These are phyloP conservation scores for Tyria jacobaeae DNA, from an alignment of 2,888 invertebrate species.

Conservation along the genomic window DNA sequence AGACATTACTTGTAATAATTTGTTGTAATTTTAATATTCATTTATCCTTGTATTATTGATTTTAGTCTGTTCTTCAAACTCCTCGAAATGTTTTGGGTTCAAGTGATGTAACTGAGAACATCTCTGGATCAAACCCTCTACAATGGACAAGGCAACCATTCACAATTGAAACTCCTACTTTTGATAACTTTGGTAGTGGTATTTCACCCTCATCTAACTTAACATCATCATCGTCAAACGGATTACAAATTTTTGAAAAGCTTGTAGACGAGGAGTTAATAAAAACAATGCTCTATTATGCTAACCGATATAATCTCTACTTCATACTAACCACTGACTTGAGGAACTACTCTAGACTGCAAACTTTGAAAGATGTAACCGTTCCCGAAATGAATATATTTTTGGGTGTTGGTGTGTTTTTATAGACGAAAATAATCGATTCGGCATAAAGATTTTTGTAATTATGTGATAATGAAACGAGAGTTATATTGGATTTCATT, in stretches of 20 bases:
- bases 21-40: too few species aligned
- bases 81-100: neutral
- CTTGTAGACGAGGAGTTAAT: too few species aligned
- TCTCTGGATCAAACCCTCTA: slow-evolving; percentile 1
- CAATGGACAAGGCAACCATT: slow-evolving; percentile 17
- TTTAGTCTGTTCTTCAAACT: neutral
- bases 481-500: neutral
- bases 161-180: slow-evolving; percentile 12
- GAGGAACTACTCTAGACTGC: too few species aligned
- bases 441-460: neutral
- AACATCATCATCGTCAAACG: slow-evolving; percentile 18
- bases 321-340: too few species aligned
- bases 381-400: too few species aligned
- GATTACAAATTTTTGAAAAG: too few species aligned
- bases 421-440: neutral
- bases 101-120: slow-evolving; percentile 12
- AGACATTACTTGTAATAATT: too few species aligned
- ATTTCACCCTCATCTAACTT: slow-evolving; percentile 16
- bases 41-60: too few species aligned
- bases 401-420: neutral
- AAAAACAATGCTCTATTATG: too few species aligned
- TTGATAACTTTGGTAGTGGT: slow-evolving; percentile 19
- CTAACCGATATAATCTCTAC: too few species aligned
- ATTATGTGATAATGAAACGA: neutral
- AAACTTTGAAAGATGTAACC: too few species aligned